phyloP scores from a whole-genome alignment of 2,113 vertebrate genomes.

The Physeter macrocephalus region DNA sequence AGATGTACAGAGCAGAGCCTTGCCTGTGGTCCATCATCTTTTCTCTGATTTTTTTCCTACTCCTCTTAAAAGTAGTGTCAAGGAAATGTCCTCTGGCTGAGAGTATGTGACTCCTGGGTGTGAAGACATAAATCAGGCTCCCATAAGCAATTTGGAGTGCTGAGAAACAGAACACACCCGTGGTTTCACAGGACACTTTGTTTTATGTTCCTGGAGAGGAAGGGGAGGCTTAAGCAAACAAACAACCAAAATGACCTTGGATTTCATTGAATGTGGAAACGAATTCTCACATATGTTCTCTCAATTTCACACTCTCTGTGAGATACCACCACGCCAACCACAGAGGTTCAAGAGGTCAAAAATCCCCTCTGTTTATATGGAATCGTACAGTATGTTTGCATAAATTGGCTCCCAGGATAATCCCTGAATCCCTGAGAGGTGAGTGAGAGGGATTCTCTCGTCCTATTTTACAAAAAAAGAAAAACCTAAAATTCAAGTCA shows the following conservation, averaged over 20 bases:
- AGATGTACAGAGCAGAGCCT: not conserved
- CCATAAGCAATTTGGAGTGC: not conserved
- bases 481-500: not conserved
- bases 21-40: not conserved
- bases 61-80: not conserved
- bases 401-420: not conserved
- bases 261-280: not conserved
- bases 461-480: not conserved
- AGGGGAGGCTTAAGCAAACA: not conserved
- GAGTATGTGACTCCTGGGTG: not conserved
- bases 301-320: not conserved
- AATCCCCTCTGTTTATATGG: not conserved
- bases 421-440: accelerated
- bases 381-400: not conserved
- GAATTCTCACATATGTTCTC: not conserved
- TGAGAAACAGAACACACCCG: not conserved
- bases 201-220: not conserved
- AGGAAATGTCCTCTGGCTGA: not conserved
- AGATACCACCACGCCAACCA: not conserved
- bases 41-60: not conserved
- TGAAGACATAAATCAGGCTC: not conserved
- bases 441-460: not conserved
- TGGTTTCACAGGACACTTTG: not conserved
- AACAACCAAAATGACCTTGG: not conserved
- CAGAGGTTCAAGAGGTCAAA: not conserved